Conservation (phyloP, 2,888 invertebrate species). For the Eristalis intricaria region DNA sequence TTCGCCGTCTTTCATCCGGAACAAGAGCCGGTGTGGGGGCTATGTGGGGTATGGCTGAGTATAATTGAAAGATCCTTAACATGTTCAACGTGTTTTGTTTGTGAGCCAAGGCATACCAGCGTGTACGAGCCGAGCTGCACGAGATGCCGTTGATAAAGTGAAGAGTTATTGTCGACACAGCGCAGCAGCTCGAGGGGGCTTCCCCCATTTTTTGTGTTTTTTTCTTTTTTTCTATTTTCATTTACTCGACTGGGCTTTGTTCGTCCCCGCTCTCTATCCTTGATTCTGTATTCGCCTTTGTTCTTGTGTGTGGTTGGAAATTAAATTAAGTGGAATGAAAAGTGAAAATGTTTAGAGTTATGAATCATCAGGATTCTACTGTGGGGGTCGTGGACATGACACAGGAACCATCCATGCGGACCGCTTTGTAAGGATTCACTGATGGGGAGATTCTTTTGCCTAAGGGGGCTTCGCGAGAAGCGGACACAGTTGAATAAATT, state of each 20-base stretch:
- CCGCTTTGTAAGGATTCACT: background rate
- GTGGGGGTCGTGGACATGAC: background rate
- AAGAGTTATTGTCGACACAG: conserved; percentile 57
- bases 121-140: background rate
- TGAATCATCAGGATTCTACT: conserved; percentile 28
- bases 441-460: background rate
- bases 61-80: conserved; percentile 65
- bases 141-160: conserved; percentile 53
- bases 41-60: background rate
- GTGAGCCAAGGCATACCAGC: background rate
- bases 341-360: conserved; percentile 59
- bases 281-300: conserved; percentile 27
- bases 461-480: background rate
- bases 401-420: background rate
- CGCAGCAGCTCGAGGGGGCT: conserved; percentile 39
- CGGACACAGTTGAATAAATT: background rate
- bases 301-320: conserved; percentile 48
- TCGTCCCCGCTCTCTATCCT: conserved; percentile 9
- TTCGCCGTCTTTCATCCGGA: conserved; percentile 14
- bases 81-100: conserved; percentile 33
- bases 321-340: conserved; percentile 71
- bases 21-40: conserved; percentile 25
- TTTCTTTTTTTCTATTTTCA: background rate
- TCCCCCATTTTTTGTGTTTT: background rate
- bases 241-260: background rate